A percentile compares a stretch with the other conserved stretches of the same genome.
phyloP scores from a whole-genome alignment of 2,888 invertebrate genomes.

The Salticus scenicus region DNA sequence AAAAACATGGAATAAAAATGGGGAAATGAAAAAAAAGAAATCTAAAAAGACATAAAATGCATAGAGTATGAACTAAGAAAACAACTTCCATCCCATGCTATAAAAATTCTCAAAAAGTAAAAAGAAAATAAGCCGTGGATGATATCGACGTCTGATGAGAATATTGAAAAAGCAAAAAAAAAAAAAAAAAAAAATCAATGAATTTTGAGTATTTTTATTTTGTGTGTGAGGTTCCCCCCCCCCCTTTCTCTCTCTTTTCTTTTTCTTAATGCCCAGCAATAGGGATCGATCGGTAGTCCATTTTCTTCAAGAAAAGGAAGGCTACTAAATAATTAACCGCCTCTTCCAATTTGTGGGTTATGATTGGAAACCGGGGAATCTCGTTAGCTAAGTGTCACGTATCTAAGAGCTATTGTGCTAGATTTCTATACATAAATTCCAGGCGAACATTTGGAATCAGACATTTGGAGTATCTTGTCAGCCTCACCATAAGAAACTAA shows the following conservation, averaged over 20 bases:
- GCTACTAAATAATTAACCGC: background rate
- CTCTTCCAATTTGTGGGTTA: background rate
- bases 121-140: background rate
- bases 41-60: no score
- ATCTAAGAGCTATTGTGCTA: constrained; percentile 19
- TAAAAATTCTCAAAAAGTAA: background rate
- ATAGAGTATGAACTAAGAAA: background rate
- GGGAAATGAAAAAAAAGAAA: no score
- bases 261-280: background rate
- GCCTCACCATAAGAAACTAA: no score
- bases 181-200: background rate
- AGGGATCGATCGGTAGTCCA: background rate
- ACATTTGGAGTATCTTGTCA: background rate
- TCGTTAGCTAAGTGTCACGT: constrained; percentile 38
- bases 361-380: background rate
- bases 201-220: no score
- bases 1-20: no score
- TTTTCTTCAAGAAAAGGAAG: background rate
- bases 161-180: background rate
- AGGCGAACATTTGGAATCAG: no score
- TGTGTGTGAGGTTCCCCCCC: no score
- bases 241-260: no score
- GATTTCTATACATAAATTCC: constrained; percentile 5
- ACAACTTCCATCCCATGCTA: background rate
- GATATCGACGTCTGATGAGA: background rate